phyloP scores from a whole-genome alignment of 2,888 invertebrate species.

The Zaprionus obscuricornis region DNA sequence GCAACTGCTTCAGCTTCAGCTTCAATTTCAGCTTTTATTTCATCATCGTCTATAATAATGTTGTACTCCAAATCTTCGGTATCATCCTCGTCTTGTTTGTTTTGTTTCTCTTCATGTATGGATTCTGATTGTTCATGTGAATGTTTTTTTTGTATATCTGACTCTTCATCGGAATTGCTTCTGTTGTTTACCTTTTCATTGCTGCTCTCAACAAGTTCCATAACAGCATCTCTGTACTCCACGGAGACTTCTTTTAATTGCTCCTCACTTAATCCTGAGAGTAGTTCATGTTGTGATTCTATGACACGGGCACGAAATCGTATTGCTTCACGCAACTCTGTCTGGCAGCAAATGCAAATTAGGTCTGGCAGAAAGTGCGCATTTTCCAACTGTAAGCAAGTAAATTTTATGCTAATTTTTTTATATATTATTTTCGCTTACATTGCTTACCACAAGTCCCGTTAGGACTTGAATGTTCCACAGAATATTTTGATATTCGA shows the following conservation, averaged over 20 bases:
- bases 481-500: conserved; percentile 35
- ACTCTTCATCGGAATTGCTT: conserved; percentile 3
- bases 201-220: conserved; percentile 1
- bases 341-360: conserved; percentile 52
- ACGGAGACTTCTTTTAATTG: conserved; percentile 31
- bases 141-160: conserved; percentile 4
- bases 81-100: conserved; percentile 7
- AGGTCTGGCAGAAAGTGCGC: conserved; percentile 36
- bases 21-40: conserved; percentile 10
- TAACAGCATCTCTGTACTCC: conserved; percentile 28
- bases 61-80: conserved; percentile 37
- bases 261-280: conserved; percentile 29
- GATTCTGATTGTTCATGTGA: conserved; percentile 11
- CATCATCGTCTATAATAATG: conserved; percentile 35
- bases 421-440: neutral
- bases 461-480: conserved; percentile 43
- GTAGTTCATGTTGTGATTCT: conserved; percentile 40
- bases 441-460: conserved; percentile 36
- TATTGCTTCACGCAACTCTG: conserved; percentile 41
- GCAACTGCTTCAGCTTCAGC: conserved; percentile 1
- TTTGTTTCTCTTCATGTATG: neutral
- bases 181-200: neutral
- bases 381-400: conserved; percentile 42
- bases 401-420: neutral
- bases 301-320: conserved; percentile 48